Evolutionary conservation across 2,888 invertebrate genomes (phyloP).

Genomic region (Ophioninae sp.): DNA sequence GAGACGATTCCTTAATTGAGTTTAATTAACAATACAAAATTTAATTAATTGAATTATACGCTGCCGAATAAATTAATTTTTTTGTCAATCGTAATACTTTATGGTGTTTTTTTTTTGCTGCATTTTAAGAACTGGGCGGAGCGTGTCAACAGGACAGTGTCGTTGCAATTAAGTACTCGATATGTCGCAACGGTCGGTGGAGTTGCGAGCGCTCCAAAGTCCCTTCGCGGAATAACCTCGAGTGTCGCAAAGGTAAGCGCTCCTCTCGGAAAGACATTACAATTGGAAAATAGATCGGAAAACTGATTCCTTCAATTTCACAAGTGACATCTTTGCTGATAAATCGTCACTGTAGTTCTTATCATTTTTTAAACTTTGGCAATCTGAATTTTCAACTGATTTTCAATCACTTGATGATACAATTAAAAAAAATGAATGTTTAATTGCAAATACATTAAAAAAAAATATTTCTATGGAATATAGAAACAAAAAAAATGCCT

Average conservation of each 20-base stretch:
- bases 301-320: neutral
- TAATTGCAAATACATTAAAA: too few relatives aligned
- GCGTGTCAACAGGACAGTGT: constrained; percentile 61
- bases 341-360: neutral
- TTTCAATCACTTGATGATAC: too few relatives aligned
- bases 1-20: too few relatives aligned
- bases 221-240: constrained; percentile 65
- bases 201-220: constrained; percentile 67
- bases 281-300: neutral
- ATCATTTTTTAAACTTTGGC: too few relatives aligned
- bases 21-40: too few relatives aligned
- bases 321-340: neutral
- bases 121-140: constrained; percentile 72
- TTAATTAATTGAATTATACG: neutral
- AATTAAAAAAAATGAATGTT: too few relatives aligned
- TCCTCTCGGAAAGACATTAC: neutral
- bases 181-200: constrained; percentile 71
- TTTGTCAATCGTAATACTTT: neutral
- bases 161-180: constrained; percentile 60
- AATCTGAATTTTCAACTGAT: too few relatives aligned
- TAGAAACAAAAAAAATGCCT: too few relatives aligned
- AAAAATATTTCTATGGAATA: too few relatives aligned
- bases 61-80: neutral
- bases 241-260: constrained; percentile 71
- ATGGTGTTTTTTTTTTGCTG: constrained; percentile 9